Conservation (phyloP, 2,888 invertebrate species). For the Peribatodes rhomboidaria region DNA sequence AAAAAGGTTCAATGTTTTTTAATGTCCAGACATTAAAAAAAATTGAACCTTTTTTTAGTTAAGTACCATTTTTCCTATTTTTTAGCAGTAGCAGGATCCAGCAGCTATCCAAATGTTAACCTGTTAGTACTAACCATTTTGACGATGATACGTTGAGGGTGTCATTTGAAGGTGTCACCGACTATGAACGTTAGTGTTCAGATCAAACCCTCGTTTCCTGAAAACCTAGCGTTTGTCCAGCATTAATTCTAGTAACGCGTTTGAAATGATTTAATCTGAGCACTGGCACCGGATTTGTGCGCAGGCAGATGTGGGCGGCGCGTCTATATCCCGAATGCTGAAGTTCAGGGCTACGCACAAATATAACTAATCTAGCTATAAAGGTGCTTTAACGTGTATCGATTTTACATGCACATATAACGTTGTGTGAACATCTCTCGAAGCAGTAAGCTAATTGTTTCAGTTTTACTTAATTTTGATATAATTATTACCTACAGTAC, state of each 20-base stretch:
- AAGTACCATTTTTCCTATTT: too few species aligned
- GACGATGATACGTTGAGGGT: neutral
- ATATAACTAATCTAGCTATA: conserved; percentile 10
- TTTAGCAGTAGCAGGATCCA: too few species aligned
- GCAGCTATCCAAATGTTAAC: too few species aligned
- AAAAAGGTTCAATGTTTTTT: too few species aligned
- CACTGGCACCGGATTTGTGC: neutral
- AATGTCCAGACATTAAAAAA: too few species aligned
- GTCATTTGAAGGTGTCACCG: neutral
- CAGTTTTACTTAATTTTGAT: too few species aligned
- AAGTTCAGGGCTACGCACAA: conserved; percentile 43
- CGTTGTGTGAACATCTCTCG: neutral
- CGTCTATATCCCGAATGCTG: conserved; percentile 23
- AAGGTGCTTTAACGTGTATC: neutral
- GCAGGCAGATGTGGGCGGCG: conserved; percentile 9
- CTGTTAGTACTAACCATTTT: neutral
- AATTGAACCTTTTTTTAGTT: too few species aligned
- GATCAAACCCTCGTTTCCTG: neutral
- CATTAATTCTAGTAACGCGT: conserved; percentile 5
- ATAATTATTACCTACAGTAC: too few species aligned
- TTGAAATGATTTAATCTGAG: conserved; percentile 14
- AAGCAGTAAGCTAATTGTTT: neutral
- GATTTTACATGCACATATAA: conserved; percentile 3
- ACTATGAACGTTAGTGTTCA: neutral
- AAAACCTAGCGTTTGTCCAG: neutral